phyloP scores from a whole-genome alignment of 2,888 invertebrate species.

The Syrista parreyssii region DNA sequence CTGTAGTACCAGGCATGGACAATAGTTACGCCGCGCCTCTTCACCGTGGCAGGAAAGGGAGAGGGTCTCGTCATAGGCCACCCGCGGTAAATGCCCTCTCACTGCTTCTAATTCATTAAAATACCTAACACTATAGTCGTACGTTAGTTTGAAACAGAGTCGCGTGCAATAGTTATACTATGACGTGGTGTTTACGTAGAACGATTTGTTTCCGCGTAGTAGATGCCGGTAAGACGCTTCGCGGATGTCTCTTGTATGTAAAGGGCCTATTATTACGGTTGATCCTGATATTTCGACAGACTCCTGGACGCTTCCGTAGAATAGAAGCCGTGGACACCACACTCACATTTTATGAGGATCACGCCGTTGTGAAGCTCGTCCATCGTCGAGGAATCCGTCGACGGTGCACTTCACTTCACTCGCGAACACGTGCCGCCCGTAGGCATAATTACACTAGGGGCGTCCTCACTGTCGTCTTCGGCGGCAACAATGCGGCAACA shows the following conservation, averaged over 20 bases:
- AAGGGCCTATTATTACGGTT: not conserved
- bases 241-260: not conserved
- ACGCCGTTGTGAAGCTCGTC: conserved; percentile 79
- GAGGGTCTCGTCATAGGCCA: not conserved
- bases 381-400: conserved; percentile 66
- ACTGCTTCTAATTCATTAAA: not conserved
- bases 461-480: conserved; percentile 13
- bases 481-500: conserved; percentile 32
- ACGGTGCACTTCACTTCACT: not conserved
- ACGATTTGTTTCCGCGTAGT: not conserved
- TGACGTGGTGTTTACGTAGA: not conserved
- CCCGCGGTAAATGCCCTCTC: not conserved
- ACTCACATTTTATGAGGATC: conserved; percentile 81
- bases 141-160: not conserved
- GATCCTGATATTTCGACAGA: not conserved
- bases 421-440: conserved; percentile 24
- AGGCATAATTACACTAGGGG: conserved; percentile 34
- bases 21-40: not conserved
- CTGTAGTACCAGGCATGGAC: not conserved
- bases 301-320: not conserved
- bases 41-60: not conserved
- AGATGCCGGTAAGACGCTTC: not conserved
- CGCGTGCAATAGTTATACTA: not conserved
- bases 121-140: not conserved
- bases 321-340: conserved; percentile 16